phyloP scores from a whole-genome alignment of 2,113 vertebrate genomes.

The Silurus asotus region DNA sequence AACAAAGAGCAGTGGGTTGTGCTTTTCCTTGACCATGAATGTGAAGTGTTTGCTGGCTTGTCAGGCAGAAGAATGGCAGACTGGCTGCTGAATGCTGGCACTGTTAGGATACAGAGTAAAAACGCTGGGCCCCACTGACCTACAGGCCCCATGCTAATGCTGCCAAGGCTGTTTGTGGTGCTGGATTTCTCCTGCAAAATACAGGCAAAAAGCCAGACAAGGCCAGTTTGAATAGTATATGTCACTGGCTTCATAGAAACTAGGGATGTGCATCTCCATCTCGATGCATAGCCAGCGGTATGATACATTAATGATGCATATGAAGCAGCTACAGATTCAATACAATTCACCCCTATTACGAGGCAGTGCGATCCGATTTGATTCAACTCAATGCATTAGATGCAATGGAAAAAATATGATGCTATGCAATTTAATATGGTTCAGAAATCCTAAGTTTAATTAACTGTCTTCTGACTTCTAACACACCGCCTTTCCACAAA shows the following conservation, averaged over 20 bases:
- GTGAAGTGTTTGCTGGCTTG: slow-evolving; percentile 71
- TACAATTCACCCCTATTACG: no score
- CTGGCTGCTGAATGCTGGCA: slow-evolving; percentile 73
- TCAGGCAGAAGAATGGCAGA: slow-evolving; percentile 71
- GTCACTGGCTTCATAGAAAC: slow-evolving; percentile 48
- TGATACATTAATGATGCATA: no score
- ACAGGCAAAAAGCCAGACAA: slow-evolving; percentile 39
- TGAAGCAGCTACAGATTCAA: no score
- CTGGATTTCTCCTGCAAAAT: slow-evolving; percentile 45
- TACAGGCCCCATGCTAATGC: slow-evolving; percentile 68
- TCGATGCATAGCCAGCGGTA: no score
- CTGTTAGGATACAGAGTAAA: slow-evolving; percentile 64
- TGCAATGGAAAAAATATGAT: no score
- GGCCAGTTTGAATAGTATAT: slow-evolving; percentile 60
- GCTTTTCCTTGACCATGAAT: slow-evolving; percentile 71
- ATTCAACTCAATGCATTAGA: no score
- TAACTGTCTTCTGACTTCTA: no score
- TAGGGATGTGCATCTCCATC: no score
- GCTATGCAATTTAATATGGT: no score
- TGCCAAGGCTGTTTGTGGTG: slow-evolving; percentile 49
- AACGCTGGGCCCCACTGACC: slow-evolving; percentile 59
- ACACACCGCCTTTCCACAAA: no score
- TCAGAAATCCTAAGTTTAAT: no score
- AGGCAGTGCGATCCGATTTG: no score
- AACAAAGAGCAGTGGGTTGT: slow-evolving; percentile 53